Evolutionary conservation across 2,113 vertebrate genomes (phyloP).

Genomic region (Balaenoptera acutorostrata): DNA sequence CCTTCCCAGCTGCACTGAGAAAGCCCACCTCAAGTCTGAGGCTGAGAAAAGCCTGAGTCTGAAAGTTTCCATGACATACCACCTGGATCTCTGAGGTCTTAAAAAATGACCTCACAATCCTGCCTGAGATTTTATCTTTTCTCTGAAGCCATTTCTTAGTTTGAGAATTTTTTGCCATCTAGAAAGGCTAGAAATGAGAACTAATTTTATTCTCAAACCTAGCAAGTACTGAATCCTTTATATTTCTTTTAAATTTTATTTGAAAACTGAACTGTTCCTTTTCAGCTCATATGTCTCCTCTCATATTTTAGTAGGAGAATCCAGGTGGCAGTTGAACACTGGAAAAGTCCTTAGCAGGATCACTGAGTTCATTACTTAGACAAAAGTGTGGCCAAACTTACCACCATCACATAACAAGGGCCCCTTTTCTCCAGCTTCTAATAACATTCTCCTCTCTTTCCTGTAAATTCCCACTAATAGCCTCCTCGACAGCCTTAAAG

Average conservation of each 20-base stretch:
- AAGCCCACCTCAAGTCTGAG: background rate
- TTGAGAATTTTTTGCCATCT: background rate
- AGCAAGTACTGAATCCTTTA: background rate
- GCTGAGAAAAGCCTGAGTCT: background rate
- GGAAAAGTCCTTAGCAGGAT: background rate
- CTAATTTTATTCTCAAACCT: constrained; percentile 9
- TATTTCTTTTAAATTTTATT: background rate
- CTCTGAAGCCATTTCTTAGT: background rate
- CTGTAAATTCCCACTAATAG: background rate
- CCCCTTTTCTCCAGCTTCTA: background rate
- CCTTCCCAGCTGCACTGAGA: background rate
- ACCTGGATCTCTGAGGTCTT: background rate
- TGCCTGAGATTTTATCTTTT: background rate
- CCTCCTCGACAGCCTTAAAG: background rate
- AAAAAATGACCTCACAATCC: background rate
- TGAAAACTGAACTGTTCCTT: background rate
- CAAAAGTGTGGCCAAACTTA: background rate
- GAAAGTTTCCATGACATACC: background rate
- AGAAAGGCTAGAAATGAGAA: background rate
- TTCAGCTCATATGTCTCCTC: background rate
- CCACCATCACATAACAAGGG: background rate
- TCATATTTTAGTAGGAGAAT: background rate
- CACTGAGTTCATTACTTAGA: background rate
- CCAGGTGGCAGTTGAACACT: background rate
- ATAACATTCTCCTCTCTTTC: background rate